A percentile compares a stretch with the other conserved stretches of the same genome.
Conservation (phyloP, 2,888 invertebrate species). For the Beris morrisii region DNA sequence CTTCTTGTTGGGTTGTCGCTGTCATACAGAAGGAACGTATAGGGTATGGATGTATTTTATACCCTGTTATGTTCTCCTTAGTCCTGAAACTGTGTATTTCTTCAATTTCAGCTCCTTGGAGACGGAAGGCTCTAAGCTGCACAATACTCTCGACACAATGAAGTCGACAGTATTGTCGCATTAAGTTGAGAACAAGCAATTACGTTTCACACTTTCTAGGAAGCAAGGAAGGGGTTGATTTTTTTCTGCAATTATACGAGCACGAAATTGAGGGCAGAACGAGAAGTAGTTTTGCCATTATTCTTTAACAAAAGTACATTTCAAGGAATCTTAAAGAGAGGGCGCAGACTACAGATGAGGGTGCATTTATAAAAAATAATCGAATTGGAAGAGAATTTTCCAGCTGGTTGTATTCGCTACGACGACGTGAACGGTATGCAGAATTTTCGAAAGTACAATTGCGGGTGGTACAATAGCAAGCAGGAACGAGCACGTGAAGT, state of each 20-base stretch:
- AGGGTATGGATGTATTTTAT: too few relatives aligned
- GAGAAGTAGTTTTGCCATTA: not conserved
- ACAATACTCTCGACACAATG: constrained; percentile 23
- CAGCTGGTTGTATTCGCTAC: too few relatives aligned
- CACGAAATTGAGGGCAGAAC: constrained; percentile 17
- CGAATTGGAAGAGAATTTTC: too few relatives aligned
- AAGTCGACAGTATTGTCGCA: constrained; percentile 37
- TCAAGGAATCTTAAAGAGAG: too few relatives aligned
- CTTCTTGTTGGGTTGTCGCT: constrained; percentile 13
- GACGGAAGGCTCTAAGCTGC: constrained; percentile 8
- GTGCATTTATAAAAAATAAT: too few relatives aligned
- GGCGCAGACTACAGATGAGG: too few relatives aligned
- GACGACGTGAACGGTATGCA: too few relatives aligned
- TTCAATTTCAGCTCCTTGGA: constrained; percentile 12
- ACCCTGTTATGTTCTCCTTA: not conserved
- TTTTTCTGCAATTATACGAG: constrained; percentile 18
- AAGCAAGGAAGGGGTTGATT: not conserved
- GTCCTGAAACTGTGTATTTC: not conserved
- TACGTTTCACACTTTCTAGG: constrained; percentile 37
- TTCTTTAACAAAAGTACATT: too few relatives aligned
- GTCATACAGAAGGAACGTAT: not conserved
- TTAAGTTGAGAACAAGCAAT: constrained; percentile 39
- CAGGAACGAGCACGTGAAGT: too few relatives aligned
- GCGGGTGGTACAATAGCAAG: too few relatives aligned
- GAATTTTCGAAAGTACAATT: too few relatives aligned